Base-by-base conservation (phyloP, 2,797 vertebrate genomes). In the Ptychobarbus kaznakovi region DNA sequence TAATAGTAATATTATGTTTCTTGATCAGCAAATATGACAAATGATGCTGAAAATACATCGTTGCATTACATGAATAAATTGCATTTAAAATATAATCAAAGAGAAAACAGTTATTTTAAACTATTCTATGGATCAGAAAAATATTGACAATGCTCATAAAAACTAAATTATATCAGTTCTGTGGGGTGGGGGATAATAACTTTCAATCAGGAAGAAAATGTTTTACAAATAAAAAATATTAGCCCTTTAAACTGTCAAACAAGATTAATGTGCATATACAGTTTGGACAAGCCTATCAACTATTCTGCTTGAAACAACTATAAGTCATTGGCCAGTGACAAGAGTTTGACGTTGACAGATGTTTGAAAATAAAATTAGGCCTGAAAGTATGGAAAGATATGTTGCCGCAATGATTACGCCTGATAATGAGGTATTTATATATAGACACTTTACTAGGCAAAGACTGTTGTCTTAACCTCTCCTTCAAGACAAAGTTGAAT, bases 401-500 rank as follows among this genome's bases (percentile, higher is more conserved):
- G 88, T 28, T 72, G 25, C 84, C 15, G 13, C 87, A 89, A 89
- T 90, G 90, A 91, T 87, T 85, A 80, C 72, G 85, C 90, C 91
- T 74, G 72, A 63, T 89, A 90, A 88, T 84, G 89, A 89, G 63
- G 91, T 92, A 90, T 91, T 88, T 87, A 90, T 88, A 83, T 42
- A 87, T 88, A 92, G 92, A 92, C 92, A 86, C 88, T 92, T 93
- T 90, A 92, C 91, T 89, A 91, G 82, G 82, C 80, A 78, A 90
- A 85, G 2, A 72, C 70, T 90, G 85, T 79, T 86, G 88, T 86
- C 85, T 74, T 86, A 84, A 86, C 86, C 87, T 79, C 56, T 82
- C 40, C 88, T 88, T 80, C 80, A 82, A 84, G 82, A 84, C 81
- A 25, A 65, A 81, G 69, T 87, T 76, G 81, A 84, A 77, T 63